Conservation (phyloP, 2,888 invertebrate species). For the Cancer borealis region DNA sequence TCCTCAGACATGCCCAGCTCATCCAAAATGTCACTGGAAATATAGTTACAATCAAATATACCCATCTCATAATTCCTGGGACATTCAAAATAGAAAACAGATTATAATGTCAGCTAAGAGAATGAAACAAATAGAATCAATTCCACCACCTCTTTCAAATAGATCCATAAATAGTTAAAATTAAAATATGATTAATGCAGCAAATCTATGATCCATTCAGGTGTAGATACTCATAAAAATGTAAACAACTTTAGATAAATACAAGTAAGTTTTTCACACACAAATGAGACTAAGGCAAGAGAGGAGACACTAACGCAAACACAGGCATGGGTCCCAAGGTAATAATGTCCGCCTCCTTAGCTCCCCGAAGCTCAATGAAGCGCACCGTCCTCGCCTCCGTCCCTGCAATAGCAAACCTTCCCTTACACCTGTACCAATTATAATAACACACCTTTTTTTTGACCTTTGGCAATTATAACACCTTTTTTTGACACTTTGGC, state of each 20-base stretch:
- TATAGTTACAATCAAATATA: neutral
- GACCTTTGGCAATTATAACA: neutral
- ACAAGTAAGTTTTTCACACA: neutral
- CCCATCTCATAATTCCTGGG: neutral
- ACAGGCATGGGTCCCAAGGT: constrained; percentile 69
- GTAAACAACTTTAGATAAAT: neutral
- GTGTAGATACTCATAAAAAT: constrained; percentile 18
- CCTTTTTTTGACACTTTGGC: neutral
- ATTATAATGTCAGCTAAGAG: neutral
- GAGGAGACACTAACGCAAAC: constrained; percentile 68
- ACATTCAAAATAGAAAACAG: neutral
- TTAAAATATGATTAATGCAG: too few species aligned
- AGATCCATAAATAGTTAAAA: neutral
- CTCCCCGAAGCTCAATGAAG: constrained; percentile 70
- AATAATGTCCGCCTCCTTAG: constrained; percentile 68
- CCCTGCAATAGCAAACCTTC: constrained; percentile 53
- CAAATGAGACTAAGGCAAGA: neutral
- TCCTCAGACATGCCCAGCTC: constrained; percentile 68
- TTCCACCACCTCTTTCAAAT: neutral
- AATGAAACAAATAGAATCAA: neutral
- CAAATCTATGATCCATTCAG: too few species aligned
- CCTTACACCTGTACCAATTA: neutral
- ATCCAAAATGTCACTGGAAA: constrained; percentile 71
- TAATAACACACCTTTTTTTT: neutral
- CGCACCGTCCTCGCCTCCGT: constrained; percentile 68